A percentile compares a stretch with the other conserved stretches of the same genome.
These are phyloP conservation scores for Agapornis roseicollis DNA, from an alignment of 2,113 vertebrate genomes.

Conservation along the genomic window DNA sequence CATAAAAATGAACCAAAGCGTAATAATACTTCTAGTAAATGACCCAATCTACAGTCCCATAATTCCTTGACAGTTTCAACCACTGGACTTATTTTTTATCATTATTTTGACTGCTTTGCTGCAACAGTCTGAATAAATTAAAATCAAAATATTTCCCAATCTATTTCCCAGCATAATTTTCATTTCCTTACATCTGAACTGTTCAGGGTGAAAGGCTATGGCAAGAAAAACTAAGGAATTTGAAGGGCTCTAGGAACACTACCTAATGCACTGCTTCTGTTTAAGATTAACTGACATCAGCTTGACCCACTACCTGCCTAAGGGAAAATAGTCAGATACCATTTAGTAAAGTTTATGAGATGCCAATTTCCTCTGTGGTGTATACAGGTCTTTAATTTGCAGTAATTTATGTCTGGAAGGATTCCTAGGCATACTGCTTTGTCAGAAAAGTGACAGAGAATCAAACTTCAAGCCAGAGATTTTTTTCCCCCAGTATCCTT, in stretches of 20 bases:
- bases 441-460: neutral
- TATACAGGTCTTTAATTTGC: conserved; percentile 1
- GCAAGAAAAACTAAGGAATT: neutral
- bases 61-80: neutral
- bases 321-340: conserved; percentile 36
- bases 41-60: neutral
- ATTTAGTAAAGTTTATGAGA: conserved; percentile 31
- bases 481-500: neutral
- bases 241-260: neutral
- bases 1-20: neutral
- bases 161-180: neutral
- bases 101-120: neutral
- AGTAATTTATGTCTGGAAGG: neutral
- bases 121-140: neutral
- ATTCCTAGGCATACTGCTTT: neutral
- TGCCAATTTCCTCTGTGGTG: neutral
- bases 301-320: conserved; percentile 18
- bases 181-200: neutral
- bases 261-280: neutral
- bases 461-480: neutral
- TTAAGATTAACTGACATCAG: conserved; percentile 37
- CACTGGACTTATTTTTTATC: neutral
- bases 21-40: neutral
- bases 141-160: neutral
- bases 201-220: neutral